Evolutionary conservation across 2,888 invertebrate genomes (phyloP), one percentile per base, ranked within the genome.

Genomic region (Coenonympha glycerion): DNA sequence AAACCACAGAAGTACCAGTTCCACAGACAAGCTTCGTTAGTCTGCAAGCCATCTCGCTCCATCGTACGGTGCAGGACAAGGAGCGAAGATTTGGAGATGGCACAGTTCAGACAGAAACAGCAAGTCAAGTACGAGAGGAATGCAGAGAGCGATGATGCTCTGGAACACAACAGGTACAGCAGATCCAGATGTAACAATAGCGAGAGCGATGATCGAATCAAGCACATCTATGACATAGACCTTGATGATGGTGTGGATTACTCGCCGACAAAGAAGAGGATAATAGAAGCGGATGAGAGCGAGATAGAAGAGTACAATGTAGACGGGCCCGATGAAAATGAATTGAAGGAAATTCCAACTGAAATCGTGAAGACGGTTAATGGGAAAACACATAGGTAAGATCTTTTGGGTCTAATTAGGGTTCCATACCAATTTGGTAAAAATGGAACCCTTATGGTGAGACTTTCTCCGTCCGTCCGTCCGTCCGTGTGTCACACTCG

Each of bases 361-460:
- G 87, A 88, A 72, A 87, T 88, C 0, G 90, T 92, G 5, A 91
- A 91, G 53, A 91, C 91, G 26, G 89, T 90, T 0, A 91, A 91
- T 9, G 91, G 91, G 11, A 90, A 90, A 61, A 80, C 76, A 0
- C 73, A 68, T 4, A 82, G 90, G 39, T 39, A 39, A 13, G 6
- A n/a, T n/a, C n/a, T n/a, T n/a, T n/a, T n/a, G n/a, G n/a, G n/a
- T n/a, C n/a, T n/a, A n/a, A n/a, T n/a, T n/a, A n/a, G n/a, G n/a
- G n/a, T n/a, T n/a, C n/a, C n/a, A n/a, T n/a, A n/a, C n/a, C n/a
- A n/a, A n/a, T n/a, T n/a, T n/a, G n/a, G n/a, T n/a, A n/a, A n/a
- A n/a, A n/a, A n/a, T n/a, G n/a, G n/a, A n/a, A n/a, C n/a, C n/a
- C n/a, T n/a, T n/a, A n/a, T n/a, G n/a, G n/a, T n/a, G n/a, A n/a